Evolutionary conservation across 2,113 vertebrate genomes (phyloP), one percentile per base, ranked within the genome.

Genomic region (Syngnathus scovelli): DNA sequence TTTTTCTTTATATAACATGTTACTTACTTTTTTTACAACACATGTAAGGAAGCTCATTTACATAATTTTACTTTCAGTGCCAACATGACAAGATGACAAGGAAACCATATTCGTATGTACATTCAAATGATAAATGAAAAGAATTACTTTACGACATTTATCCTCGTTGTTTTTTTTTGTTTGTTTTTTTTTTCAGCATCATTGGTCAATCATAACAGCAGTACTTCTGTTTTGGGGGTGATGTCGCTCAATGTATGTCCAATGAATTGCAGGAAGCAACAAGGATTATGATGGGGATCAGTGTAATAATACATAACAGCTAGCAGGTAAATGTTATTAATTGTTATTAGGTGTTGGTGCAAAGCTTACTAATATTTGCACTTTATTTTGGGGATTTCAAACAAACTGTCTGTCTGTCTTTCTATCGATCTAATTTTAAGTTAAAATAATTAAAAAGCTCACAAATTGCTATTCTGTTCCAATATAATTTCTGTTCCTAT

Each of bases 61-160:
- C 51, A 33, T 65, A 27, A 66, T 71, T 70, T 37, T 39, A 72
- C 12, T 61, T 59, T 41, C 4, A 66, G 15, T 61, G 8, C 43
- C 8, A 68, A 9, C 2, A 21, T 69, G 19, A 56, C 36, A 44
- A 7, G 33, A 18, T 38, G 12, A 46, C 23, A 0, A 13, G 16
- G 15, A 6, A 4, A 0, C 61, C 2, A n/a, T 44, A 11, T 12
- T 60, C 5, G 44, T 46, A 16, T 48, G 38, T 33, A 13, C 3
- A 12, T 8, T 54, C 55, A 49, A 21, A 12, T 56, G n/a, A 5
- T 15, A 18, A 48, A 48, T 21, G 8, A 49, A 59, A 51, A n/a
- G 19, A 52, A 15, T 48, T 15, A 48, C 15, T 48, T 9, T 11
- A 8, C 23, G 51, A 23, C n/a, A 33, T 54, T 9, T 12, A 23